Conservation (phyloP, 2,888 invertebrate genomes). For the Andrena trimmerana region DNA sequence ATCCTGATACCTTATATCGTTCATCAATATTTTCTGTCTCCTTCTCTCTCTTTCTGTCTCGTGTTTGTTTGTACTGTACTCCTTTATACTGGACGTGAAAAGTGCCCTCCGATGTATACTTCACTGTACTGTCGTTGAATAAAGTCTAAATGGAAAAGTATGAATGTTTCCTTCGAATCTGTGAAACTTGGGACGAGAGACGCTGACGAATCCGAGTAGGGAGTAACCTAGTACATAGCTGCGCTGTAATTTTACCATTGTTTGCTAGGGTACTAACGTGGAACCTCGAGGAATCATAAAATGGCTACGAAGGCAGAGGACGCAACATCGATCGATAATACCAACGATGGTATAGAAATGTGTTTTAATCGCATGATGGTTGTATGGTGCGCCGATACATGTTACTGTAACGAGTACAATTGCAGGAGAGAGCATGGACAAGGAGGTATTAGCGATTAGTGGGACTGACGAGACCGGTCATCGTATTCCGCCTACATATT, state of each 20-base stretch:
- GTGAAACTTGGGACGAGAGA: too few relatives aligned
- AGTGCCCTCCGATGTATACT: background rate
- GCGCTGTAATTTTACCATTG: slow-evolving; percentile 7
- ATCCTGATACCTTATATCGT: slow-evolving; percentile 30
- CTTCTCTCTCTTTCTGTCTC: background rate
- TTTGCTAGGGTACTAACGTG: slow-evolving; percentile 62
- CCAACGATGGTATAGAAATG: slow-evolving; percentile 78
- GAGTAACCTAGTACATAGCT: too few relatives aligned
- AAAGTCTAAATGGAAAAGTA: background rate
- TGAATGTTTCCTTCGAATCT: background rate
- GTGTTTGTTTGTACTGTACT: background rate
- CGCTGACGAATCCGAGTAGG: too few relatives aligned
- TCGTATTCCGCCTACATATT: slow-evolving; percentile 81
- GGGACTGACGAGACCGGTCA: slow-evolving; percentile 75
- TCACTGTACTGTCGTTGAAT: background rate
- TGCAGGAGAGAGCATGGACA: slow-evolving; percentile 77
- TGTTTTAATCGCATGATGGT: background rate
- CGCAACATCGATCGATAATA: slow-evolving; percentile 80
- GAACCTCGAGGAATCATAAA: slow-evolving; percentile 56
- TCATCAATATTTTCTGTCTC: slow-evolving; percentile 1
- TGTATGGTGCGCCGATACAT: background rate
- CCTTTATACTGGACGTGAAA: too few relatives aligned
- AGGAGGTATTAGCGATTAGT: slow-evolving; percentile 78
- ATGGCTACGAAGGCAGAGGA: slow-evolving; percentile 83
- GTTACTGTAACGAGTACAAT: slow-evolving; percentile 8